Evolutionary conservation across 2,797 vertebrate species (phyloP), one percentile per base, ranked within the genome.

Genomic region (Lacerta agilis): DNA sequence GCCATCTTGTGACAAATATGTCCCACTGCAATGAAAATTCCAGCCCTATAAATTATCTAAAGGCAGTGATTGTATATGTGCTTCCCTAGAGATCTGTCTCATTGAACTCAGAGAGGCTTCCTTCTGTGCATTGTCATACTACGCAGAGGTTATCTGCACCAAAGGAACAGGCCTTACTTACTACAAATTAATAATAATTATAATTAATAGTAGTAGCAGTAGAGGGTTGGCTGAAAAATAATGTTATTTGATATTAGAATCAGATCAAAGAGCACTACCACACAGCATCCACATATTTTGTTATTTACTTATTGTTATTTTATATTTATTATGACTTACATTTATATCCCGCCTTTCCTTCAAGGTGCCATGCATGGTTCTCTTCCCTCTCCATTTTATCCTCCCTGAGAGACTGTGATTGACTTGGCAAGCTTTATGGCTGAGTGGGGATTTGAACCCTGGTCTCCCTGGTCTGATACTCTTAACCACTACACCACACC

Each of bases 1-100:
- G 97, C 95, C 97, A 96, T 92, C 97, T 96, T 67, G 95, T 96
- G 97, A 94, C 94, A 81, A 69, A 79, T 8, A 73, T 92, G 87
- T 85, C 77, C 0, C 61, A 95, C 25, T 96, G 77, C 96, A 95
- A 43, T 25, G 10, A 66, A 77, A 1, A 64, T 11, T 9, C 49
- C 25, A 81, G 61, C 23, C 1, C 58, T 7, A 1, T 55, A 23
- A 13, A 27, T 36, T 29, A 8, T 0, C 0, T 0, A 8, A 69
- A 29, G 1, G 18, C 10, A 45, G 6, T 0, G 1, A 66, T 55
- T 55, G 49, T 71, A 71, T 71, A 72, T 33, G 11, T 1, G 36
- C n/a, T 72, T 36, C 5, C n/a, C 71, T 72, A 33, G 5, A 18
- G 18, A 17, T 13, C 27, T 10, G 29, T 71, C 67, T 15, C 69